Base-by-base conservation (phyloP, 2,113 vertebrate species). In the Acrocephalus arundinaceus region DNA sequence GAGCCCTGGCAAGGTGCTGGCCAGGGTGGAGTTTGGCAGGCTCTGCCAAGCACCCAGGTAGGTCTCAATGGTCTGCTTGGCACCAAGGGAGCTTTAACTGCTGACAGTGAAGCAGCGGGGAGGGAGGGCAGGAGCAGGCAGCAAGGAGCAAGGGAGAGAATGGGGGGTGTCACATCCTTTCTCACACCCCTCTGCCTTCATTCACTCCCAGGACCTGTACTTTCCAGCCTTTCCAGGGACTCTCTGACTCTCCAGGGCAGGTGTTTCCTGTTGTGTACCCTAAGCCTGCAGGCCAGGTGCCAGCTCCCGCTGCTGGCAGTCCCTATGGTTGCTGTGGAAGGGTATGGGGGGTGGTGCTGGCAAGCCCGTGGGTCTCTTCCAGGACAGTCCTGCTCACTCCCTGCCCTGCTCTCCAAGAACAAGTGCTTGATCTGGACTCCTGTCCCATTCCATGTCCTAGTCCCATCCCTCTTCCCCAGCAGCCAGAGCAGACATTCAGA, bases 41-140 rank as follows among this genome's bases (percentile, higher is more conserved):
- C 67, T 86, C 63, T 74, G 79, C 79, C 87, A 49, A 65, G 72
- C 2, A 2, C 30, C 20, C 93, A 92, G 95, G 93, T 93, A 96
- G 91, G 94, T 97, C 91, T 96, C 90, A 71, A 66, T 4, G 20
- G 33, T 76, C 85, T 79, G 51, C 72, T 91, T 91, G 90, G 52
- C 67, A 62, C n/a, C 28, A 4, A 72, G 30, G 51, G 27, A 70
- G 45, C 15, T 73, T 45, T 35, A 30, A 20, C 24, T 39, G 52
- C 39, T 45, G 57, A 7, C 24, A 7, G 33, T 1, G 28, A 58
- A 62, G 55, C 37, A 46, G 63, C 0, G 0, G 39, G 39, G 59
- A 75, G 33, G 48, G 43, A 65, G 33, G 23, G 71, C 61, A 62
- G 48, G 33, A 68, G 43, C 46, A 22, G 54, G 48, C 35, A 54